Conservation (phyloP, 2,113 vertebrate species). For the Grallaria varia region DNA sequence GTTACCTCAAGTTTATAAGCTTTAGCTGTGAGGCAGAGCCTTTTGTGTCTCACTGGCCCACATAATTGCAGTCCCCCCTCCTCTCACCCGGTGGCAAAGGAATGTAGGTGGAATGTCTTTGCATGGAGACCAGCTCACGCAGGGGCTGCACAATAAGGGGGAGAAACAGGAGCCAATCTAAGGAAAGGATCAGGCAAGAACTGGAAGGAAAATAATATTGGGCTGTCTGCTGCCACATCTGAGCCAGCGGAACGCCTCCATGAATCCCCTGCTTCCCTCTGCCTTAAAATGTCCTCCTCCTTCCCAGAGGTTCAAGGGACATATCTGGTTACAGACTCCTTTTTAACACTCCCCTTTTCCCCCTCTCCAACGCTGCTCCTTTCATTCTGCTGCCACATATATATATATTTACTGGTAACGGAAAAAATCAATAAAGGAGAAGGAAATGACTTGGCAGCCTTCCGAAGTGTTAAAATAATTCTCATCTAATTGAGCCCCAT, state of each 20-base stretch:
- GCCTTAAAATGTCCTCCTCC: slow-evolving; percentile 37
- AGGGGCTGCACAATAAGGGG: slow-evolving; percentile 55
- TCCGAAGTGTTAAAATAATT: slow-evolving; percentile 66
- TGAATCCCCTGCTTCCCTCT: slow-evolving; percentile 40
- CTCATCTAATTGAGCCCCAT: slow-evolving; percentile 58
- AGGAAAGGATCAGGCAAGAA: slow-evolving; percentile 60
- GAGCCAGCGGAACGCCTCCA: slow-evolving; percentile 21
- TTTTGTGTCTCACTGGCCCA: slow-evolving; percentile 9
- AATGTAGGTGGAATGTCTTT: slow-evolving; percentile 72
- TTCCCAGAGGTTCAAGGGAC: slow-evolving; percentile 19
- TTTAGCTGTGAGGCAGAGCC: neutral
- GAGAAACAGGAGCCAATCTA: slow-evolving; percentile 50
- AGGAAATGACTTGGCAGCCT: slow-evolving; percentile 50
- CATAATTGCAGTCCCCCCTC: slow-evolving; percentile 41
- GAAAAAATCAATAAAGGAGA: slow-evolving; percentile 54
- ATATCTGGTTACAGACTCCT: slow-evolving; percentile 25
- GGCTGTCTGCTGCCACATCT: slow-evolving; percentile 44
- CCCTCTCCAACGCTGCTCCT: neutral
- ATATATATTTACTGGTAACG: slow-evolving; percentile 47
- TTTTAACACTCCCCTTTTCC: slow-evolving; percentile 24
- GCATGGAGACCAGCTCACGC: slow-evolving; percentile 30
- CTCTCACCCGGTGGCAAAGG: slow-evolving; percentile 39
- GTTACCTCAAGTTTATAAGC: slow-evolving; percentile 17
- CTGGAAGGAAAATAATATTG: slow-evolving; percentile 56
- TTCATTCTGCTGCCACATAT: slow-evolving; percentile 8